Base-by-base conservation (phyloP, 2,888 invertebrate species). In the Rotaria magnacalcarata region DNA sequence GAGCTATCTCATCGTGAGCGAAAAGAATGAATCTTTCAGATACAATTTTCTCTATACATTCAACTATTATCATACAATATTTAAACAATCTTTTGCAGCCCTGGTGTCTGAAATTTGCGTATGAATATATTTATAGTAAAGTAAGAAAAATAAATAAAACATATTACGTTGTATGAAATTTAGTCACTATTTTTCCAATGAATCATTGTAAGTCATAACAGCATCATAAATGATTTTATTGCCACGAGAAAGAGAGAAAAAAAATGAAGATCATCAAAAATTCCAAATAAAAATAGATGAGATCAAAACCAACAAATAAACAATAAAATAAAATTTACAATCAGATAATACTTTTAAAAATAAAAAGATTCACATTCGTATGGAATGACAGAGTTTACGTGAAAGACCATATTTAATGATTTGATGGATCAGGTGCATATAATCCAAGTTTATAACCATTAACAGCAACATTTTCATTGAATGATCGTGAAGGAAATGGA, bases 401-500 rank as follows among this genome's bases (percentile, higher is more conserved):
- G 67, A 67, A 67, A 67, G 67, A 67, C 67, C 6, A 27, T 67
- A 67, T 41, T 34, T 67, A 67, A 67, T 19, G 67, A 67, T 67
- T 67, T 34, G 67, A 1, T 67, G 67, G 34, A 67, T 67, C 67
- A 19, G 80, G 80, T n/a, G 80, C 80, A 84, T 91, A 91, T 85
- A 91, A 88, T 7, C 91, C 91, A 8, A 91, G 88, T 85, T 89
- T 89, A 10, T 90, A 88, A 0, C 90, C 90, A 84, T 90, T 89
- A 85, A 89, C 89, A 4, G 89, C 89, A 60, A 90, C 87, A 85
- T 90, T 89, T 87, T 89, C 88, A 88, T 89, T 90, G 84, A 90
- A 87, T 86, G 90, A 89, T 87, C 89, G 89, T 67, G 89, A 88
- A 8, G 90, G 90, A 87, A 90, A 90, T 8, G 91, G 90, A 87